A percentile compares a stretch with the other conserved stretches of the same genome.
These are phyloP conservation scores for Pyrrhia umbra DNA, from an alignment of 2,888 invertebrate genomes.

Conservation along the genomic window DNA sequence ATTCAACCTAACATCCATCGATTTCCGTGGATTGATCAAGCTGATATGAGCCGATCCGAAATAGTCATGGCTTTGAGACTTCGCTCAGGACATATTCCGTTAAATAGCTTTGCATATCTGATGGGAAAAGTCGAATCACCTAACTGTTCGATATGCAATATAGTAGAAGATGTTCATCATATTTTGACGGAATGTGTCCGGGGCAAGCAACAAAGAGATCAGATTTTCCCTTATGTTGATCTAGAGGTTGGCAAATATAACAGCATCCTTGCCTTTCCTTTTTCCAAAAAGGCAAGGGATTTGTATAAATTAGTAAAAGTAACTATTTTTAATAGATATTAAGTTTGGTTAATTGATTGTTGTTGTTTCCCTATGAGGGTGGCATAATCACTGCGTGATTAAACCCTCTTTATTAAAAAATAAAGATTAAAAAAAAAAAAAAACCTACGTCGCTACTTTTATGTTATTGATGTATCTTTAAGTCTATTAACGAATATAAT, in stretches of 20 bases:
- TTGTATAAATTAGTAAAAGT: background rate
- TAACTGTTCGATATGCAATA: background rate
- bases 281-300: background rate
- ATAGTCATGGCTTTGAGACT: background rate
- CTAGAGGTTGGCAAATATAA: background rate
- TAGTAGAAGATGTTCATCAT: background rate
- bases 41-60: background rate
- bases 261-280: background rate
- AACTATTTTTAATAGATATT: background rate
- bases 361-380: constrained; percentile 1
- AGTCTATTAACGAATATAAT: too few species aligned
- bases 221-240: background rate
- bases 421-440: background rate
- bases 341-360: background rate
- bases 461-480: too few species aligned
- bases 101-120: background rate
- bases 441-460: background rate
- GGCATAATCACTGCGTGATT: constrained; percentile 10
- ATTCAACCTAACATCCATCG: background rate
- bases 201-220: background rate
- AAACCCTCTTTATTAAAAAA: constrained; percentile 4
- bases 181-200: background rate
- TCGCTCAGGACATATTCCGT: too few species aligned
- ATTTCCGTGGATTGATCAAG: background rate
- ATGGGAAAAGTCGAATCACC: background rate